Evolutionary conservation across 2,113 vertebrate genomes (phyloP).

Genomic region (Charadrius vociferus): DNA sequence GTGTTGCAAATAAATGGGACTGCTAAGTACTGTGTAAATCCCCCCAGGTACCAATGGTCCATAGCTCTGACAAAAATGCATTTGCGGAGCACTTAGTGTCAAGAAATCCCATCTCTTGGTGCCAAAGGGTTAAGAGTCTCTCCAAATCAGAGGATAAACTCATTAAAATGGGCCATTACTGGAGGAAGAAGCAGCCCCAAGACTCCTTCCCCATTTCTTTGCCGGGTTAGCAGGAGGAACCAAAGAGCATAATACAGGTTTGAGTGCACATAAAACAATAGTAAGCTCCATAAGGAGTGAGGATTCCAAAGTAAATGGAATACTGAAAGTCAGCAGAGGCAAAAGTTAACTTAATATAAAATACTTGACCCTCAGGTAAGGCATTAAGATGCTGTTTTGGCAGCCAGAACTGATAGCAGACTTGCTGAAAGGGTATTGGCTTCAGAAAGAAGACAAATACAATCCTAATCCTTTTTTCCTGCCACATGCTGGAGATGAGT

Average conservation of each 20-base stretch:
- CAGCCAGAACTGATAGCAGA: constrained; percentile 71
- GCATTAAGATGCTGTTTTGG: constrained; percentile 75
- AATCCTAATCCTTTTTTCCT: constrained; percentile 72
- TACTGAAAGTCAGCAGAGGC: constrained; percentile 55
- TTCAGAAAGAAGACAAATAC: constrained; percentile 71
- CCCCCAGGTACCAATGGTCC: constrained; percentile 38
- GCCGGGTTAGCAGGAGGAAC: constrained; percentile 15
- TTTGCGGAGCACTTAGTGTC: constrained; percentile 64
- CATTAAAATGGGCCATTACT: constrained; percentile 68
- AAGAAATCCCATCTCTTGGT: constrained; percentile 68
- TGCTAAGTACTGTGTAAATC: constrained; percentile 71
- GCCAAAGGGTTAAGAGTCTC: constrained; percentile 70
- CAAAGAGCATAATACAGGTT: constrained; percentile 59
- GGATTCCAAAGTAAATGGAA: constrained; percentile 64
- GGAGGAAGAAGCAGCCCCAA: constrained; percentile 36
- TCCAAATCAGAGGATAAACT: constrained; percentile 68
- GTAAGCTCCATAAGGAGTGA: constrained; percentile 17
- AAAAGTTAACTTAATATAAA: constrained; percentile 71
- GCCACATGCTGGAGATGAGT: constrained; percentile 68
- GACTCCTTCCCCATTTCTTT: constrained; percentile 24
- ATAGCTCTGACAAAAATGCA: constrained; percentile 65
- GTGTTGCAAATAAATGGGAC: constrained; percentile 75
- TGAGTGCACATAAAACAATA: constrained; percentile 68
- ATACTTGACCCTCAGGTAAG: constrained; percentile 70
- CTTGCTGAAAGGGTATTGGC: constrained; percentile 72